A percentile compares a stretch with the other conserved stretches of the same genome.
These are phyloP conservation scores for Crocallis elinguaria DNA, from an alignment of 2,888 invertebrate genomes.

Conservation along the genomic window DNA sequence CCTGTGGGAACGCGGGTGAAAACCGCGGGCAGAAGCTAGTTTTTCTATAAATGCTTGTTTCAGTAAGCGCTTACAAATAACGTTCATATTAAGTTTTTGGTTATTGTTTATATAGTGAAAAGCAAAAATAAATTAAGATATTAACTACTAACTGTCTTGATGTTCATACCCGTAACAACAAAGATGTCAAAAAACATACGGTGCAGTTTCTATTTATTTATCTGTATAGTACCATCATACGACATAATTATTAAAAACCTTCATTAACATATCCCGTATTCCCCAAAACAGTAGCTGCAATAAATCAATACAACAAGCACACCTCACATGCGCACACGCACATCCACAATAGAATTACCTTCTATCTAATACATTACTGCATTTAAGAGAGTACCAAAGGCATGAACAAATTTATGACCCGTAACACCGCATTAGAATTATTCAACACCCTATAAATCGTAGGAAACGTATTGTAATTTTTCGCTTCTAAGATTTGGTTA, in stretches of 20 bases:
- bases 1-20: no score
- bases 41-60: no score
- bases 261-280: not conserved
- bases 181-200: no score
- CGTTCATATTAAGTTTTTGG: no score
- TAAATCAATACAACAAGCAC: slow-evolving; percentile 21
- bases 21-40: no score
- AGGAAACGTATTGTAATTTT: slow-evolving; percentile 52
- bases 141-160: no score
- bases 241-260: not conserved
- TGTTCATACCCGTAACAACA: no score
- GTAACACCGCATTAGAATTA: slow-evolving; percentile 61
- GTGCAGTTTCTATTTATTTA: no score
- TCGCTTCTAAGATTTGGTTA: slow-evolving; percentile 61
- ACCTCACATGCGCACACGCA: slow-evolving; percentile 53
- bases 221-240: no score
- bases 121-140: no score
- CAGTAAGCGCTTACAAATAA: no score
- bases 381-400: slow-evolving; percentile 55
- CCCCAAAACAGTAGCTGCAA: slow-evolving; percentile 14
- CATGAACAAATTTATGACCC: slow-evolving; percentile 72
- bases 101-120: no score
- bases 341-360: slow-evolving; percentile 52
- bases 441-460: slow-evolving; percentile 50
- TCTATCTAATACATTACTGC: slow-evolving; percentile 49